Evolutionary conservation across 2,797 vertebrate genomes (phyloP), one percentile per base, ranked within the genome.

Genomic region (Trematomus bernacchii): DNA sequence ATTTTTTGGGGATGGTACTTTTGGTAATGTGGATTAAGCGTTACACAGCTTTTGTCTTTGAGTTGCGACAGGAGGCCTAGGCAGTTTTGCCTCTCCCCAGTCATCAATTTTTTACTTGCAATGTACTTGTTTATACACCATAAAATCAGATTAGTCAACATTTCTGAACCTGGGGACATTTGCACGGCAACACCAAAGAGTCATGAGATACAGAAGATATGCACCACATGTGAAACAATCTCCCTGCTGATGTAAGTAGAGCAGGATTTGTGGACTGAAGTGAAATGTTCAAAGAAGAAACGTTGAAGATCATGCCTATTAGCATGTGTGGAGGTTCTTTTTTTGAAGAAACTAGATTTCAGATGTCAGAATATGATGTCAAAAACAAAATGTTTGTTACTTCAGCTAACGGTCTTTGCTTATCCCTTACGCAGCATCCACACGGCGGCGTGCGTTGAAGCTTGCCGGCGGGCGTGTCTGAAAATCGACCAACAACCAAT

Each of bases 231-330:
- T 71, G 44, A 19, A 48, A 64, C 53, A 14, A 61, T 14, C 30
- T 61, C 10, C 6, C 3, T 48, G 33, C 46, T 59, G 14, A 71
- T 72, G 77, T 76, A 76, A 78, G 77, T 73, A 78, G 19, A 80
- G 43, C 58, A 50, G 52, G 57, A n/a, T 6, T 46, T 58, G 23
- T 72, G 16, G 51, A 59, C n/a, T 6, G 6, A 23, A 30, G 18
- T 6, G 6, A 23, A 30, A 7, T 10, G 50, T 73, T 61, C 13
- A 78, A 59, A 42, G 30, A 16, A 37, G 13, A 61, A 73, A 19
- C 10, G 3, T 27, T 52, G 30, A 40, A 54, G 30, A 47, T 61
- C 43, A 18, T 51, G 7, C 40, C 13, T 40, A 40, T 33, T n/a
- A 58, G 6, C 43, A 4, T 58, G 19, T 37, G 10, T 21, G 23